These are phyloP conservation scores for Pristionchus fissidentatus DNA, from an alignment of 2,888 invertebrate genomes.

Conservation along the genomic window DNA sequence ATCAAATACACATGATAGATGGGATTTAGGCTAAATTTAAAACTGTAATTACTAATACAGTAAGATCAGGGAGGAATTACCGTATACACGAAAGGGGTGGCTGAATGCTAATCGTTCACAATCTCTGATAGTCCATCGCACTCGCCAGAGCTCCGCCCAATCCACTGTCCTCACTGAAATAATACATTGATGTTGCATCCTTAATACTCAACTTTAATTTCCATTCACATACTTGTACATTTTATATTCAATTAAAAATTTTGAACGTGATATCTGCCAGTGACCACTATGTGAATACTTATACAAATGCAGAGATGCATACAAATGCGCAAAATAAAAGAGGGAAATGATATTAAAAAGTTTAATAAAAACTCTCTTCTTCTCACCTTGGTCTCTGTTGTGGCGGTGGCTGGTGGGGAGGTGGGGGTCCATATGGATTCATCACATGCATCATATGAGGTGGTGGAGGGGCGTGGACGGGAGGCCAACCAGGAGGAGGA, in stretches of 20 bases:
- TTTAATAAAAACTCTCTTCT: too few species aligned
- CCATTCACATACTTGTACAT: too few species aligned
- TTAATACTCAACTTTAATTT: neutral
- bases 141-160: conserved; percentile 13
- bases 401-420: neutral
- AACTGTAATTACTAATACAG: conserved; percentile 27
- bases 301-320: neutral
- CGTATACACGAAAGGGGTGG: conserved; percentile 9
- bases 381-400: conserved; percentile 18
- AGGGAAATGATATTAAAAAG: too few species aligned
- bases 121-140: conserved; percentile 35
- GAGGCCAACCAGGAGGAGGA: neutral
- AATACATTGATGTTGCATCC: neutral
- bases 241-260: too few species aligned
- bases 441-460: conserved; percentile 34
- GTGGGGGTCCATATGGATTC: conserved; percentile 12
- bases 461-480: neutral
- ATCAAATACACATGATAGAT: neutral
- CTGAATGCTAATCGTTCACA: neutral
- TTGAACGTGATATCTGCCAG: too few species aligned
- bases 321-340: neutral
- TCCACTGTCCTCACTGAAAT: neutral
- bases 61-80: conserved; percentile 14
- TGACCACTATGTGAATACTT: neutral
- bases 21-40: neutral